Base-by-base conservation (phyloP, 2,888 invertebrate genomes). In the Miltochrista miniata region DNA sequence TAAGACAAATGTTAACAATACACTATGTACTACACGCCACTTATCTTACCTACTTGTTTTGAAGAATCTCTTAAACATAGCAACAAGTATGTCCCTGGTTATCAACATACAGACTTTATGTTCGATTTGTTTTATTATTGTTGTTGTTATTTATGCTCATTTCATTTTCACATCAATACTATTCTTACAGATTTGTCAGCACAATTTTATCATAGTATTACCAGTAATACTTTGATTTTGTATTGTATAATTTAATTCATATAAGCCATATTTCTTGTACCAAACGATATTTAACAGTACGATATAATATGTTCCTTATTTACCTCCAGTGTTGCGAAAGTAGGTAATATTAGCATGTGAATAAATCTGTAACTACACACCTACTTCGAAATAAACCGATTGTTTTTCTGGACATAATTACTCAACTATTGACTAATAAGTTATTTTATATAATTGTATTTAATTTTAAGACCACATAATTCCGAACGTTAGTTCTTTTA, bases 101-200 rank as follows among this genome's bases (percentile, higher is more conserved):
- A 43, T 12, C 8, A 34, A 15, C n/a, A 1, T 15, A 24, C 18
- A 2, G 18, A 54, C 58, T 57, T 54, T 59, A 54, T 50, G 31
- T 36, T 11, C 39, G 38, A 37, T 13, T 69, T 71, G 61, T 60
- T 73, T 72, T 71, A 35, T 72, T 67, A 74, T 81, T 79, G 79
- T 83, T 84, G 65, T 84, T 85, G 79, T 83, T 84, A 79, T 81
- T 82, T 79, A 75, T 79, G 62, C 72, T 59, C 70, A 75, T 66
- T 74, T 62, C 53, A 50, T 57, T 56, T 59, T n/a, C n/a, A n/a
- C n/a, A n/a, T n/a, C n/a, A 42, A 56, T 58, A 61, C 65, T 56
- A 48, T n/a, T n/a, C n/a, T n/a, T n/a, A 51, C 51, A 40, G 37
- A 41, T 47, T 51, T 41, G 34, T 40, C 40, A 34, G 45, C 46